Conservation (phyloP, 1,140 invertebrate species). For the Aphelenchoides fujianensis region DNA sequence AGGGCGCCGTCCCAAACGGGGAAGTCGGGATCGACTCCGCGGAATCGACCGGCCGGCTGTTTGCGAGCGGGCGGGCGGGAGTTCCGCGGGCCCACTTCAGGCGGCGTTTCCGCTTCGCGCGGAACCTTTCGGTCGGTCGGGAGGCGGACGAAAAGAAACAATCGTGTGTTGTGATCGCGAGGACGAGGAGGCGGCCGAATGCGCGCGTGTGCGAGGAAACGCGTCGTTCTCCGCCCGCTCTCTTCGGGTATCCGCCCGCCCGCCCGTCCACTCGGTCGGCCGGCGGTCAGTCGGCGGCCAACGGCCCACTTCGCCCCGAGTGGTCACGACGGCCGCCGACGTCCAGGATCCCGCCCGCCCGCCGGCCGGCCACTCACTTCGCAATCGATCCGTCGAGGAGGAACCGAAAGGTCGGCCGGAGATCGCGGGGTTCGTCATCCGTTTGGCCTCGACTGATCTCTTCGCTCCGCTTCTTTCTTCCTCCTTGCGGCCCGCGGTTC, state of each 20-base stretch:
- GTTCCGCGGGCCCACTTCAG: background rate
- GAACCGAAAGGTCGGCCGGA: background rate
- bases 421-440: background rate
- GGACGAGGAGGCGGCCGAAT: background rate
- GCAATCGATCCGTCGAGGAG: too few species aligned
- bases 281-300: background rate
- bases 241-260: too few species aligned
- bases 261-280: too few species aligned
- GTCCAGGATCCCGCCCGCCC: too few species aligned
- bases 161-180: too few species aligned
- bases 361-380: too few species aligned
- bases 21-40: too few species aligned
- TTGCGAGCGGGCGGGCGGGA: background rate
- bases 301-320: background rate
- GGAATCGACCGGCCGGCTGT: too few species aligned
- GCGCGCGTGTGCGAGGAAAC: too few species aligned
- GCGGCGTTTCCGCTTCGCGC: background rate
- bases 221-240: too few species aligned
- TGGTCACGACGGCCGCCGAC: background rate
- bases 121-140: background rate
- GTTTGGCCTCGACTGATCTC: conserved; percentile 1
- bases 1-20: too few species aligned
- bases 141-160: too few species aligned
- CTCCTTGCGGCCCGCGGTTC: background rate
- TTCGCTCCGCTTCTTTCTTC: background rate